phyloP scores from a whole-genome alignment of 2,797 vertebrate genomes.

The Megalops cyprinoides region DNA sequence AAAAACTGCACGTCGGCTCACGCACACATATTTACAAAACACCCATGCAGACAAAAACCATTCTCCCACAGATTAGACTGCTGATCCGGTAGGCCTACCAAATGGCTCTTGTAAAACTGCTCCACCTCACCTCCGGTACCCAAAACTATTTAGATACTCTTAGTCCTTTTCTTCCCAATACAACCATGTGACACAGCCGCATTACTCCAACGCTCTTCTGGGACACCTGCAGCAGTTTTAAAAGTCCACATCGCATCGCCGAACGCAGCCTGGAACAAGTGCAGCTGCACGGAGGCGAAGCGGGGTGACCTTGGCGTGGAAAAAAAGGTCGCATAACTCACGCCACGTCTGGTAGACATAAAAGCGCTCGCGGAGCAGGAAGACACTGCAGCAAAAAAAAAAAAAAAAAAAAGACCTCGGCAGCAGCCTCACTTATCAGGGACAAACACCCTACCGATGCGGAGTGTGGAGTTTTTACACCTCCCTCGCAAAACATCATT shows the following conservation, averaged over 20 bases:
- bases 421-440: conserved; percentile 33
- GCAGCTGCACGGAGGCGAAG: neutral
- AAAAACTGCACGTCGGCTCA: neutral
- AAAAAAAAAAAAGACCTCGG: conserved; percentile 30
- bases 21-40: neutral
- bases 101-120: neutral
- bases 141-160: neutral
- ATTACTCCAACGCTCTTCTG: neutral
- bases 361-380: neutral
- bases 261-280: neutral
- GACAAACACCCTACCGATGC: conserved; percentile 16
- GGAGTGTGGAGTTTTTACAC: neutral
- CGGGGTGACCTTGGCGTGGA: neutral
- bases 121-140: conserved; percentile 2
- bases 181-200: neutral
- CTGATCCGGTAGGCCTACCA: conserved; percentile 6
- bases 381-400: conserved; percentile 33
- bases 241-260: neutral
- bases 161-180: neutral
- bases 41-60: neutral
- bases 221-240: neutral
- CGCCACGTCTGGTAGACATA: neutral
- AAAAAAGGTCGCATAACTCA: neutral
- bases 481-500: conserved; percentile 14
- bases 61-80: neutral